Evolutionary conservation across 1,140 invertebrate species (phyloP).

Genomic region (Pseudomyrmex sp.): DNA sequence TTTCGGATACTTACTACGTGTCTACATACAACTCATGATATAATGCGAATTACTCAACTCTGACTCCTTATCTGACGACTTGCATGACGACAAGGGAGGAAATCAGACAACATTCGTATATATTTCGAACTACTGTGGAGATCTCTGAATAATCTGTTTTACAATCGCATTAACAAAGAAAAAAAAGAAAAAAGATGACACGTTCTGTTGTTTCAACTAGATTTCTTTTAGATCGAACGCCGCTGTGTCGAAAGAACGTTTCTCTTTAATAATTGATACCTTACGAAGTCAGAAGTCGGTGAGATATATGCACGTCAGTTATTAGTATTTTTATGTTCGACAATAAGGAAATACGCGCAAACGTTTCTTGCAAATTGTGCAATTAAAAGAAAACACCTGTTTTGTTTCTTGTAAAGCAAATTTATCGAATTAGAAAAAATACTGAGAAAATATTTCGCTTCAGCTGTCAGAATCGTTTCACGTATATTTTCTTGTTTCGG

Average conservation of each 20-base stretch:
- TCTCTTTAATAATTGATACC: not conserved
- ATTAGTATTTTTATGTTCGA: not conserved
- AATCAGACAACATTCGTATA: not conserved
- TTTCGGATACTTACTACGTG: not conserved
- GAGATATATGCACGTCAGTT: not conserved
- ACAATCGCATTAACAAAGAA: too few species aligned
- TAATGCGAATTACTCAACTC: constrained; percentile 19
- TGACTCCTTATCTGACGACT: not conserved
- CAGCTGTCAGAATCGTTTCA: not conserved
- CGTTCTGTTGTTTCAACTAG: too few species aligned
- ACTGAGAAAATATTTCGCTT: not conserved
- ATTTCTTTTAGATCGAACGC: too few species aligned
- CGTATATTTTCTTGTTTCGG: not conserved
- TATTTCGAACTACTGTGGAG: not conserved
- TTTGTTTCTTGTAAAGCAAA: not conserved
- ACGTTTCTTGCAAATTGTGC: not conserved
- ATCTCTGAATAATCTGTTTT: not conserved
- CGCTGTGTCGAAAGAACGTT: not conserved
- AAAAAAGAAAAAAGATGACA: too few species aligned
- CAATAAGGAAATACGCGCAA: not conserved
- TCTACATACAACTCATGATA: not conserved
- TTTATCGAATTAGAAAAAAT: not conserved
- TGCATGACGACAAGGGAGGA: constrained; percentile 10
- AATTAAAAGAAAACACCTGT: not conserved
- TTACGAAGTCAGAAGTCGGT: not conserved